These are phyloP conservation scores for Oncorhynchus kisutch DNA, from an alignment of 2,113 vertebrate genomes.

Conservation along the genomic window DNA sequence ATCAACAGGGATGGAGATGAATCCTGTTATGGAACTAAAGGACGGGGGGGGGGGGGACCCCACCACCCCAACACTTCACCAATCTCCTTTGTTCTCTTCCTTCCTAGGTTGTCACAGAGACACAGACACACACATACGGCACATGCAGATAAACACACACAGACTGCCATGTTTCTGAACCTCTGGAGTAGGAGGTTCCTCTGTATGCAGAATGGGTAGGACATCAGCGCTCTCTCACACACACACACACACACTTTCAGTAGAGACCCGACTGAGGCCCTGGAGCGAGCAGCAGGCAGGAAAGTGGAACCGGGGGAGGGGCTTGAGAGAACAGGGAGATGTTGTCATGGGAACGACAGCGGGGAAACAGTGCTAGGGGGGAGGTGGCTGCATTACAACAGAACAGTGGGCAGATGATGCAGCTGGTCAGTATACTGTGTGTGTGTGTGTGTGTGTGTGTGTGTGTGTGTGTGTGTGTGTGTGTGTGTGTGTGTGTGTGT, in stretches of 20 bases:
- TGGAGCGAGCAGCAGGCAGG: constrained; percentile 51
- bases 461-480: background rate
- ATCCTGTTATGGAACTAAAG: constrained; percentile 65
- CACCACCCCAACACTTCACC: constrained; percentile 17
- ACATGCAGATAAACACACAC: constrained; percentile 18
- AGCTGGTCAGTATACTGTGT: constrained; percentile 35
- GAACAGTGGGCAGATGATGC: constrained; percentile 57
- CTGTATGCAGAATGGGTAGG: constrained; percentile 23
- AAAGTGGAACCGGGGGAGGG: constrained; percentile 49
- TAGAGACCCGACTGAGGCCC: constrained; percentile 45
- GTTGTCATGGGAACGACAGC: constrained; percentile 69
- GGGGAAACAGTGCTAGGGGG: constrained; percentile 61
- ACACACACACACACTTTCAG: constrained; percentile 30
- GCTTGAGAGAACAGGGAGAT: constrained; percentile 30
- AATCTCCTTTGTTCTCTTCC: constrained; percentile 15
- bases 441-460: too few species aligned
- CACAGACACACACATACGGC: background rate
- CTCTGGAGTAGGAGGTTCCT: constrained; percentile 45
- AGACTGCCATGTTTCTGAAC: constrained; percentile 19
- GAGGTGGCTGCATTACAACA: constrained; percentile 59
- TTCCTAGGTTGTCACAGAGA: background rate
- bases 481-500: background rate
- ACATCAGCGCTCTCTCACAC: background rate
- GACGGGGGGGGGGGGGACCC: constrained; percentile 25
- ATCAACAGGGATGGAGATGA: constrained; percentile 57